phyloP scores from a whole-genome alignment of 1,140 invertebrate species.

The Euura saliciscinereae region DNA sequence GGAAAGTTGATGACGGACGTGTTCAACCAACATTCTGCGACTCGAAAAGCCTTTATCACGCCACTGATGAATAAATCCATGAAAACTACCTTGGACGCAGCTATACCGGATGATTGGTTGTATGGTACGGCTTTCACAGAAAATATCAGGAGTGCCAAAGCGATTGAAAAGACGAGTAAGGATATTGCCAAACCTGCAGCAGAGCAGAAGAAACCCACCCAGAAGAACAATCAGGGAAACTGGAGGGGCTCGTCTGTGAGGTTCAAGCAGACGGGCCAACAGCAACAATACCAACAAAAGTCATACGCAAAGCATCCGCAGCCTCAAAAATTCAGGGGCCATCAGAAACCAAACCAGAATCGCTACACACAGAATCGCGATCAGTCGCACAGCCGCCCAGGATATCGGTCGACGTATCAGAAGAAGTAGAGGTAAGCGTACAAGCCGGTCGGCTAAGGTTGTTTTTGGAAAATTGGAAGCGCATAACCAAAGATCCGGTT shows the following conservation, averaged over 20 bases:
- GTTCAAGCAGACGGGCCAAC: constrained; percentile 12
- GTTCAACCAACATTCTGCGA: constrained; percentile 13
- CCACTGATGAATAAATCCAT: constrained; percentile 23
- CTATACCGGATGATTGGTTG: constrained; percentile 19
- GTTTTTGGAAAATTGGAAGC: constrained; percentile 23
- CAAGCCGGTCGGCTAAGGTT: constrained; percentile 20
- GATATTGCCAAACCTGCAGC: constrained; percentile 15
- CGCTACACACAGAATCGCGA: too few species aligned
- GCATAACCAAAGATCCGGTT: constrained; percentile 23
- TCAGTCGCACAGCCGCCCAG: not conserved
- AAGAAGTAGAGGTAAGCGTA: constrained; percentile 16
- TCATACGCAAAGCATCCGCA: constrained; percentile 12
- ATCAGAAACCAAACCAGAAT: constrained; percentile 1
- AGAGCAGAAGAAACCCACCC: constrained; percentile 10
- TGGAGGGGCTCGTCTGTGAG: constrained; percentile 21
- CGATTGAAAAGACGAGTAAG: constrained; percentile 27
- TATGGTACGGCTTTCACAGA: constrained; percentile 25
- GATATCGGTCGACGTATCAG: not conserved
- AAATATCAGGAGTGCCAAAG: constrained; percentile 22
- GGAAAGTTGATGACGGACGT: constrained; percentile 27
- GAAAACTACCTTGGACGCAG: constrained; percentile 24
- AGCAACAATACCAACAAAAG: constrained; percentile 6
- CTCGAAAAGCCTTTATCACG: constrained; percentile 26
- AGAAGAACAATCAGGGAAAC: constrained; percentile 23
- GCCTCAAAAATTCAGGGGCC: constrained; percentile 15